These are phyloP conservation scores for Drosophila melanica DNA, from an alignment of 1,140 invertebrate genomes.

Conservation along the genomic window DNA sequence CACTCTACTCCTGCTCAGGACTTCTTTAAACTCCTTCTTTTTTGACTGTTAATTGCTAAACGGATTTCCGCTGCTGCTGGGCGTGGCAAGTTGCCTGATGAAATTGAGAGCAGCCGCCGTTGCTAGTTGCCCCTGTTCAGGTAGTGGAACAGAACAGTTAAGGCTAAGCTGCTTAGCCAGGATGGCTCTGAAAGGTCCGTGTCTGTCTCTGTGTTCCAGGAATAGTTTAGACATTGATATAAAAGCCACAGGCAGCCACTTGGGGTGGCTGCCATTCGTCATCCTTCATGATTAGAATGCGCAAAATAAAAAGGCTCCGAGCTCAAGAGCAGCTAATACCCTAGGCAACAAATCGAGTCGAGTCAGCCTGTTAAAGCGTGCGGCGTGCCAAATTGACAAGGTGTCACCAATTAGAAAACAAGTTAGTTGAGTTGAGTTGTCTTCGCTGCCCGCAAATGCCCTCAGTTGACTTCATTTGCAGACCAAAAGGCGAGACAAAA, in stretches of 20 bases:
- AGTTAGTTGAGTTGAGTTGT: conserved; percentile 52
- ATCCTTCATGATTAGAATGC: conserved; percentile 65
- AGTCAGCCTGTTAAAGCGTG: conserved; percentile 74
- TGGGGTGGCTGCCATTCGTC: conserved; percentile 56
- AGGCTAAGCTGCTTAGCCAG: conserved; percentile 67
- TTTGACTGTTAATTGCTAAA: conserved; percentile 63
- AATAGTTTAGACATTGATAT: conserved; percentile 80
- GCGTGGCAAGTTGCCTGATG: conserved; percentile 65
- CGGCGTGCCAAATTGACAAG: conserved; percentile 76
- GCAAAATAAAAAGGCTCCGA: conserved; percentile 33
- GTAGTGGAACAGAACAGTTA: conserved; percentile 9
- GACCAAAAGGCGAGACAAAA: conserved; percentile 2
- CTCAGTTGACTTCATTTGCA: conserved; percentile 13
- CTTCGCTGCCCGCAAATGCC: too few relatives aligned
- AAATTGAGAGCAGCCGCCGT: conserved; percentile 62
- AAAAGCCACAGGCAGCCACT: conserved; percentile 73
- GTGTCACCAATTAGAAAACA: conserved; percentile 82
- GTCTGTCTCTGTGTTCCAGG: conserved; percentile 42
- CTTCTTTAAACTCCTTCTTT: conserved; percentile 6
- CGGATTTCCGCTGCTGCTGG: conserved; percentile 74
- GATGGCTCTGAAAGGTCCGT: conserved; percentile 4
- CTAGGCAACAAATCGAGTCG: conserved; percentile 61
- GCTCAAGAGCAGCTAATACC: conserved; percentile 17
- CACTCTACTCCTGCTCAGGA: not conserved
- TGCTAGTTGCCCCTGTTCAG: conserved; percentile 16